Evolutionary conservation across 2,113 vertebrate genomes (phyloP), one percentile per base, ranked within the genome.

Genomic region (Tetraodon nigroviridis): DNA sequence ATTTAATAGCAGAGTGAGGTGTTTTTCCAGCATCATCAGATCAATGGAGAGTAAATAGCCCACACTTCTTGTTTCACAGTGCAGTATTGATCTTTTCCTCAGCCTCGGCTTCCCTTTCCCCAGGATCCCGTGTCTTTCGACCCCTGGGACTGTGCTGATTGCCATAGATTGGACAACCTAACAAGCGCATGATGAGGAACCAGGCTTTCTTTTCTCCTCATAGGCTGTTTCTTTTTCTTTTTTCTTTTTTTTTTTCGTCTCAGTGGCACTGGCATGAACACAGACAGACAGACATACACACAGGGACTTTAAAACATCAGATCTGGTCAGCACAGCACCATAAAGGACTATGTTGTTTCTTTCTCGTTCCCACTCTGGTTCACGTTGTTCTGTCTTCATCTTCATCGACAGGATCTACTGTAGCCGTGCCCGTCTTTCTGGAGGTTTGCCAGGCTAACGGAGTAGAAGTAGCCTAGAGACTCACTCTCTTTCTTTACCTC

Each of bases 11-110:
- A 87, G 91, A 93, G 90, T 90, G 92, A 95, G 94, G 94, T 98
- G 93, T 98, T 98, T 97, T 93, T 98, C 90, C 92, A 92, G 92
- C 93, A 94, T 94, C 95, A 95, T 98, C 93, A 93, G 94, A 98
- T 98, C 97, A 99, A 99, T 99, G 94, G 92, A 94, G 95, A 98
- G 94, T 98, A 99, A 98, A 99, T 98, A 98, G 96, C 94, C 92
- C 93, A 93, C 94, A 96, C 93, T 97, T 96, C 94, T 97, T 96
- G 92, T 95, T 97, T 94, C 93, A 87, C 93, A 89, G 92, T 89
- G 89, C 89, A 80, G 91, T 98, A 99, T 99, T 97, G 96, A 99
- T 98, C 94, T 95, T 93, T 86, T 94, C 90, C 94, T 94, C 92
- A 92, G 94, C 91, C 92, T 93, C 92, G 86, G 92, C 93, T 94